Conservation (phyloP, 2,797 vertebrate species). For the Sebastes cheni region DNA sequence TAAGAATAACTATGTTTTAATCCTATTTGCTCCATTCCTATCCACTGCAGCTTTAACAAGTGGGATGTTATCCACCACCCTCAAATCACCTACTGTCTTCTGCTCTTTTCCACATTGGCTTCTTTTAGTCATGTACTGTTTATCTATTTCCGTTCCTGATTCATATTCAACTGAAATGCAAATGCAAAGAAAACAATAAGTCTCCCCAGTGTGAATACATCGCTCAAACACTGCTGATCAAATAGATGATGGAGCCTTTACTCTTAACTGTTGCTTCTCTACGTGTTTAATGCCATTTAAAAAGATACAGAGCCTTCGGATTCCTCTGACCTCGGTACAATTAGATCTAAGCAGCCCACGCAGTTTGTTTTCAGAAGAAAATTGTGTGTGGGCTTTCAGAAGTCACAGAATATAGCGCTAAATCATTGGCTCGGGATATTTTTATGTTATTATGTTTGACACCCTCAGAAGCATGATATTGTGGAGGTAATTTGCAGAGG, state of each 20-base stretch:
- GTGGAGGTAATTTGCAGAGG: background rate
- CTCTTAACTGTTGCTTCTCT: background rate
- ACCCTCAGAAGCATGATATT: background rate
- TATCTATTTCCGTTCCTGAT: background rate
- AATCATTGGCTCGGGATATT: background rate
- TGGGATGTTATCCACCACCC: background rate
- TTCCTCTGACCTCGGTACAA: conserved; percentile 14
- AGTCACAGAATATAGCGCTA: background rate
- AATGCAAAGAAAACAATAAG: conserved; percentile 15
- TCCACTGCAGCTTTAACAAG: background rate
- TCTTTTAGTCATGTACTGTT: background rate
- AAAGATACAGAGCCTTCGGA: background rate
- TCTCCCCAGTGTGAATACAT: background rate
- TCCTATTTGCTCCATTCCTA: too few species aligned
- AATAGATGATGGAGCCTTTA: background rate
- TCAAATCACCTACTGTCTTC: too few species aligned
- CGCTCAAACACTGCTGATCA: background rate
- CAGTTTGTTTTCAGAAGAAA: background rate
- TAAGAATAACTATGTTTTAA: too few species aligned
- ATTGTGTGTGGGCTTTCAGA: background rate
- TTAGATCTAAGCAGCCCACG: background rate
- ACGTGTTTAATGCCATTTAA: background rate
- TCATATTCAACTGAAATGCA: conserved; percentile 20
- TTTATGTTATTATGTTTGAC: background rate
- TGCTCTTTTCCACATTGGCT: background rate